These are phyloP conservation scores for Tupaia tana DNA, from an alignment of 2,113 vertebrate species.

Conservation along the genomic window DNA sequence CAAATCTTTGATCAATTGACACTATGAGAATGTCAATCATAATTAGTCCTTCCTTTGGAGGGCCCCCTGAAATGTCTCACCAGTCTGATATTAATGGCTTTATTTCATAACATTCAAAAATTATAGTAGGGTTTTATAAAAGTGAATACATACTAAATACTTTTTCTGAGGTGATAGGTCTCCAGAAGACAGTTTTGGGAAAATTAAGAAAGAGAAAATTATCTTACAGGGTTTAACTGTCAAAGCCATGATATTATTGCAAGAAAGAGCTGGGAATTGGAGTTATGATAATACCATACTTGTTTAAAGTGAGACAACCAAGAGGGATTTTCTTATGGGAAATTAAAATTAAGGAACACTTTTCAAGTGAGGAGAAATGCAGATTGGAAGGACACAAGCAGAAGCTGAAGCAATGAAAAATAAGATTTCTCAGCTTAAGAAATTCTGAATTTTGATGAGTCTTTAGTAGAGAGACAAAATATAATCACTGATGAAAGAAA, in stretches of 20 bases:
- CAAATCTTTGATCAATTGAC: background rate
- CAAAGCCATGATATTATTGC: background rate
- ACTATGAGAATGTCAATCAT: background rate
- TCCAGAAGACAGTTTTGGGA: background rate
- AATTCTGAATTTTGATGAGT: background rate
- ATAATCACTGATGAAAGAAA: background rate
- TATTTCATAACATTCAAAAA: background rate
- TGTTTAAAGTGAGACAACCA: background rate
- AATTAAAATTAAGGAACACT: background rate
- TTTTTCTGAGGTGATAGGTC: background rate
- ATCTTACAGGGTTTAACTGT: background rate
- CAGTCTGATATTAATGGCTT: background rate
- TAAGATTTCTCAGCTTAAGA: background rate
- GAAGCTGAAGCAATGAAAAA: background rate
- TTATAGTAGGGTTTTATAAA: background rate
- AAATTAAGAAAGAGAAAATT: background rate
- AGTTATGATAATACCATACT: background rate
- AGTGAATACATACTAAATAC: background rate
- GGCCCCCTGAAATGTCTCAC: background rate
- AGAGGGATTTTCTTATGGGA: background rate
- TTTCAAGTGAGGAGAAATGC: background rate
- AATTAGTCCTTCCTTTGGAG: background rate
- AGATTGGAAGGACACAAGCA: background rate
- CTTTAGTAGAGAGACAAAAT: background rate
- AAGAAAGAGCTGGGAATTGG: background rate